Conservation (phyloP, 2,888 invertebrate genomes). For the Aradus depressus region DNA sequence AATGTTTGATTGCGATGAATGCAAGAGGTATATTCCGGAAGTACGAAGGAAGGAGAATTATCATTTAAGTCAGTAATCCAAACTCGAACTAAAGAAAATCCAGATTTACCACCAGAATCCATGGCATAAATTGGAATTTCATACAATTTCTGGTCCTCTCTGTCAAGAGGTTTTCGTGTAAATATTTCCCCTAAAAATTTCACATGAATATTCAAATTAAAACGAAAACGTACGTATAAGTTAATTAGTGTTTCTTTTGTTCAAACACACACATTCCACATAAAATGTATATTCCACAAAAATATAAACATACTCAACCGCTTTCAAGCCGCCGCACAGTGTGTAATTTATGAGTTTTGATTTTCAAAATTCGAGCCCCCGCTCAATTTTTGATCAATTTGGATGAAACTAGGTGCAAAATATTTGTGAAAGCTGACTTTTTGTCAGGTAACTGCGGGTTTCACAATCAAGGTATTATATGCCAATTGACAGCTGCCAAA, state of each 20-base stretch:
- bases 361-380: too few species aligned
- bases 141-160: constrained; percentile 56
- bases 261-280: background rate
- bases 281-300: constrained; percentile 1
- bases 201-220: background rate
- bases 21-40: constrained; percentile 65
- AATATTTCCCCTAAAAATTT: constrained; percentile 36
- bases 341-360: too few species aligned
- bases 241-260: background rate
- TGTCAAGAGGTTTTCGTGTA: constrained; percentile 45
- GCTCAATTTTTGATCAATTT: too few species aligned
- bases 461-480: too few species aligned
- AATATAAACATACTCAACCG: too few species aligned
- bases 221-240: background rate
- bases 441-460: too few species aligned
- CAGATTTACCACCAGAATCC: constrained; percentile 69
- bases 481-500: too few species aligned
- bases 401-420: too few species aligned
- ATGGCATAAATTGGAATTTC: constrained; percentile 70
- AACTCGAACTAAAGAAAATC: constrained; percentile 64
- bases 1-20: constrained; percentile 49
- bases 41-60: constrained; percentile 62
- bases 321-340: too few species aligned
- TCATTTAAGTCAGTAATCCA: constrained; percentile 76
- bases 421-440: too few species aligned